Evolutionary conservation across 1,140 invertebrate species (phyloP).

Genomic region (Marisa cornuarietis): DNA sequence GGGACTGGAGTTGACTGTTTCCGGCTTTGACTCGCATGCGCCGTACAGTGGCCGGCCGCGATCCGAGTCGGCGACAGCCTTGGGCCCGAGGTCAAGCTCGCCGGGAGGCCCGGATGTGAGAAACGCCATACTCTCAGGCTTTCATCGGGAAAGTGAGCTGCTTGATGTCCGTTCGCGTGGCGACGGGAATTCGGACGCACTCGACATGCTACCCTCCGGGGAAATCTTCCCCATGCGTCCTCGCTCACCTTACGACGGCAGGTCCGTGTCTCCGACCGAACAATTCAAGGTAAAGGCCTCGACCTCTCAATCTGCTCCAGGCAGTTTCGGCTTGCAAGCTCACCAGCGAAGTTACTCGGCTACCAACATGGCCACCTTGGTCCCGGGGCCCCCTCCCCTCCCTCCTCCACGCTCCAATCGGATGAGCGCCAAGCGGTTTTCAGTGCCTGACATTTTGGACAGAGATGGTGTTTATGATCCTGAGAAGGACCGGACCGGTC

Average conservation of each 20-base stretch:
- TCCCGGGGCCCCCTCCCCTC: conserved; percentile 2
- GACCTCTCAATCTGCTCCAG: neutral
- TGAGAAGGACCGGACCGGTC: neutral
- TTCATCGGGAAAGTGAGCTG: neutral
- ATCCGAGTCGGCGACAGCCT: neutral
- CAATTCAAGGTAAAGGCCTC: neutral
- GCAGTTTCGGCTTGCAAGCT: neutral
- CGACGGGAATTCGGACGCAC: neutral
- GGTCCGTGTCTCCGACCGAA: neutral
- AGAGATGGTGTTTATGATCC: neutral
- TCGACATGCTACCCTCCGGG: neutral
- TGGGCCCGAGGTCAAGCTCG: neutral
- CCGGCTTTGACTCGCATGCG: neutral
- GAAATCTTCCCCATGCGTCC: neutral
- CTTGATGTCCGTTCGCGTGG: neutral
- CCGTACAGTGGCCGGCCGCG: neutral
- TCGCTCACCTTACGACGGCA: neutral
- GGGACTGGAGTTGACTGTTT: neutral
- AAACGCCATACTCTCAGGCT: neutral
- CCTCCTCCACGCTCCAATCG: neutral
- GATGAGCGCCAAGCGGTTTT: conserved; percentile 3
- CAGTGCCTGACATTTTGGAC: conserved; percentile 17
- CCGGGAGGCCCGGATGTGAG: neutral
- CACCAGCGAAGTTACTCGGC: neutral
- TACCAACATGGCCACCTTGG: neutral